Base-by-base conservation (phyloP, 2,888 invertebrate species). In the Ochropacha duplaris region DNA sequence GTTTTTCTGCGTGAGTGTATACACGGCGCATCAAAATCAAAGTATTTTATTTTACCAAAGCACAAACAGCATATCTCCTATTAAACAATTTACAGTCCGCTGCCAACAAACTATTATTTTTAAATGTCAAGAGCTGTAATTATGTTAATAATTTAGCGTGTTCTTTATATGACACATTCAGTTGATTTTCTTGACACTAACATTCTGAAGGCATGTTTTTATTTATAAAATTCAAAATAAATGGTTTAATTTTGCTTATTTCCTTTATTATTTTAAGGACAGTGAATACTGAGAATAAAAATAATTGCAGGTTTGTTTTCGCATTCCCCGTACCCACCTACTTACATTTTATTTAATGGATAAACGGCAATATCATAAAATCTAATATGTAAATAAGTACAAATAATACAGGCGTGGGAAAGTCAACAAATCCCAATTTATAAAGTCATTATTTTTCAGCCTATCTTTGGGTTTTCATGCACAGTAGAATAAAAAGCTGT, bases 391-490 rank as follows among this genome's bases (percentile, higher is more conserved):
- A 0, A 12, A 3, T 31, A 19, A 44, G 22, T 24, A 22, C 50
- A n/a, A 26, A 14, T 28, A 67, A 71, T 68, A 69, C 65, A 62
- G 59, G 65, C 55, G 60, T 54, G 57, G 60, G 56, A 62, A 64
- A 59, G 64, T 66, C 65, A 61, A 60, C 59, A 68, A 62, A 71
- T 71, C 67, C 72, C 67, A 72, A 74, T 76, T 72, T 68, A 51
- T 26, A 65, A 67, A 72, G 62, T 69, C 71, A 67, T 76, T 65
- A 68, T 71, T 74, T 76, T 69, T 64, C 36, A 49, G 65, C 68
- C 72, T 79, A 77, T 79, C 79, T 79, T 72, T 69, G 61, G 71
- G 57, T 77, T 79, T 79, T 78, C 74, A 71, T 73, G 69, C 71
- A 73, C 73, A 69, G 66, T 66, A 61, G 64, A 71, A 80, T 74